These are phyloP conservation scores for Machimus rusticus DNA, from an alignment of 2,888 invertebrate genomes.

Conservation along the genomic window DNA sequence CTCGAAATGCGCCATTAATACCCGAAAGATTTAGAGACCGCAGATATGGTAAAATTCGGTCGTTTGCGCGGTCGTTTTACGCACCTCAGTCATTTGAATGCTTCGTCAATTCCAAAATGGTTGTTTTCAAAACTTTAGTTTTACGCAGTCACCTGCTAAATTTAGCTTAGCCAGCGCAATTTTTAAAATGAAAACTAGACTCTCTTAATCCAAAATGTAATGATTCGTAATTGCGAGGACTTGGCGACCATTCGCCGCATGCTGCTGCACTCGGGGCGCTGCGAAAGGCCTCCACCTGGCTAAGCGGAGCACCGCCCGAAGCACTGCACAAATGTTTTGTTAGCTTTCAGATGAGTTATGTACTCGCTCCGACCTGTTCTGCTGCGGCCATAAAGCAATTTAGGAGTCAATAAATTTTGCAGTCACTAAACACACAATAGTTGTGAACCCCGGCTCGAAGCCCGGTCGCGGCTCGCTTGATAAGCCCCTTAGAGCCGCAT, in stretches of 20 bases:
- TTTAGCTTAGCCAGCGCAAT: too few relatives aligned
- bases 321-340: constrained; percentile 12
- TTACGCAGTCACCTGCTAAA: too few relatives aligned
- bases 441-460: constrained; percentile 13
- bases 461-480: constrained; percentile 26
- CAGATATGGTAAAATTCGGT: background rate
- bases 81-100: background rate
- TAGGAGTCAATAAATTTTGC: constrained; percentile 48
- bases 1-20: background rate
- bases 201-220: too few relatives aligned
- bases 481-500: background rate
- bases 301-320: background rate
- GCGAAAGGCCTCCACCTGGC: background rate
- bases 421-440: constrained; percentile 44
- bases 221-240: too few relatives aligned
- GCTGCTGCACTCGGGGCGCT: background rate
- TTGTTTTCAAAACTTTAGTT: background rate
- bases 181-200: too few relatives aligned
- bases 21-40: background rate
- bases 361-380: constrained; percentile 35
- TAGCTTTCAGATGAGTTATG: constrained; percentile 39
- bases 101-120: background rate
- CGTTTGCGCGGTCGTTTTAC: background rate
- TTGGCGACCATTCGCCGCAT: background rate
- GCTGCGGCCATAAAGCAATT: constrained; percentile 44